These are phyloP conservation scores for Scaptomyza tumidula DNA, from an alignment of 2,888 invertebrate species.

Conservation along the genomic window DNA sequence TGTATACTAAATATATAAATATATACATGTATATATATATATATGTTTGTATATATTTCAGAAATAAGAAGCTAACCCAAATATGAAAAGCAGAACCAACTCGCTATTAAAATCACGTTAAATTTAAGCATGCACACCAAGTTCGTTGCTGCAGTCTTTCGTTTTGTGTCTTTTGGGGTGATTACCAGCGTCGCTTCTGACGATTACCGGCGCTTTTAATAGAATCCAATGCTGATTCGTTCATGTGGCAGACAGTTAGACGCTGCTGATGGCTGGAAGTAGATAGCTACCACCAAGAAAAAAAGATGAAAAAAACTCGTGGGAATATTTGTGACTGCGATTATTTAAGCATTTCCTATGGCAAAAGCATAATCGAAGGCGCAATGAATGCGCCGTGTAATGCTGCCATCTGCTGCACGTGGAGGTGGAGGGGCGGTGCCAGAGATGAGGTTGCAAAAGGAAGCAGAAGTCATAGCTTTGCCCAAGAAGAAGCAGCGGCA, in stretches of 20 bases:
- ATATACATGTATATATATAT: too few relatives aligned
- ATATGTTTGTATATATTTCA: conserved; percentile 5
- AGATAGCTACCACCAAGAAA: conserved; percentile 47
- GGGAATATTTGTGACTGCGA: conserved; percentile 73
- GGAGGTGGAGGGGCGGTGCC: conserved; percentile 8
- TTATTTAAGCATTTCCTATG: conserved; percentile 75
- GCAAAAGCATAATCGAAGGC: conserved; percentile 70
- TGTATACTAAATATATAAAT: conserved; percentile 9
- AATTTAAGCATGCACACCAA: conserved; percentile 61
- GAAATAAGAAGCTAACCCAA: conserved; percentile 30
- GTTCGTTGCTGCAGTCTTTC: conserved; percentile 62
- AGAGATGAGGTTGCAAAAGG: conserved; percentile 50
- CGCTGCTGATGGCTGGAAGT: conserved; percentile 56
- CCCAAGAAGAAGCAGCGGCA: conserved; percentile 36
- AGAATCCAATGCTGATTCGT: conserved; percentile 71
- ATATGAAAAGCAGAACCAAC: conserved; percentile 48
- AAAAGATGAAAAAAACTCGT: conserved; percentile 52
- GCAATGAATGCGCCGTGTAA: conserved; percentile 70
- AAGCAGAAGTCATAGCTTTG: conserved; percentile 42
- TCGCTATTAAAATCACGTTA: conserved; percentile 75
- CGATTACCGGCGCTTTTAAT: conserved; percentile 62
- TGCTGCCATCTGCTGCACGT: conserved; percentile 56
- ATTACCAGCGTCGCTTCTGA: conserved; percentile 69
- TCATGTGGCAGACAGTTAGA: conserved; percentile 49
- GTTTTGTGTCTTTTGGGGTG: conserved; percentile 45